Conservation (phyloP, 1,140 invertebrate genomes). For the Bathynomus jamesi region DNA sequence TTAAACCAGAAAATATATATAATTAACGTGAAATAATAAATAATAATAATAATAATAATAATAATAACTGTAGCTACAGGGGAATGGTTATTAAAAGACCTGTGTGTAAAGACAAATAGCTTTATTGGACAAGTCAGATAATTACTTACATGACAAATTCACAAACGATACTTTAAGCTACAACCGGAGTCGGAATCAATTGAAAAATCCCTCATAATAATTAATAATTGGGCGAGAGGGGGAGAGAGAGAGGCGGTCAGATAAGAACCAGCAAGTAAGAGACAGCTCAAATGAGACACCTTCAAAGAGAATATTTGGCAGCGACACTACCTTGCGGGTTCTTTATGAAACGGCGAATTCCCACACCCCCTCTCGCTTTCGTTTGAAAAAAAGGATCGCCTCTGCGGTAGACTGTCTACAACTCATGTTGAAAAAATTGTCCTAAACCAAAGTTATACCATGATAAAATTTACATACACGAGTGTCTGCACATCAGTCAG, state of each 20-base stretch:
- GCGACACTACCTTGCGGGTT: no score
- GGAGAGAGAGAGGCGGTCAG: slow-evolving; percentile 9
- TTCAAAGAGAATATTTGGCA: no score
- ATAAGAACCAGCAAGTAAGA: no score
- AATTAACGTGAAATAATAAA: no score
- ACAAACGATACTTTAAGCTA: slow-evolving; percentile 40
- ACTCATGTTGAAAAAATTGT: slow-evolving; percentile 36
- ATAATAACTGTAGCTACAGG: no score
- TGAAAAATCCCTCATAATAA: slow-evolving; percentile 38
- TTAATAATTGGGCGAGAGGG: slow-evolving; percentile 26
- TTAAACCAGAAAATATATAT: no score
- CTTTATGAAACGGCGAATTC: no score
- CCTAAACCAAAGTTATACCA: slow-evolving; percentile 34
- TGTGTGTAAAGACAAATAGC: slow-evolving; percentile 41
- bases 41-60: no score
- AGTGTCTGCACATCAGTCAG: slow-evolving; percentile 34
- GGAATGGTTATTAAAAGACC: slow-evolving; percentile 1
- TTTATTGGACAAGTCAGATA: slow-evolving; percentile 44
- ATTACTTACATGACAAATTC: slow-evolving; percentile 40
- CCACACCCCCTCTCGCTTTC: no score
- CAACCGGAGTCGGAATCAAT: slow-evolving; percentile 39
- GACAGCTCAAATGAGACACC: neutral
- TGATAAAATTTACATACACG: slow-evolving; percentile 31
- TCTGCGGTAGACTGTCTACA: slow-evolving; percentile 29
- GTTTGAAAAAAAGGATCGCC: slow-evolving; percentile 31